Base-by-base conservation (phyloP, 2,797 vertebrate genomes). In the Poecilia picta region DNA sequence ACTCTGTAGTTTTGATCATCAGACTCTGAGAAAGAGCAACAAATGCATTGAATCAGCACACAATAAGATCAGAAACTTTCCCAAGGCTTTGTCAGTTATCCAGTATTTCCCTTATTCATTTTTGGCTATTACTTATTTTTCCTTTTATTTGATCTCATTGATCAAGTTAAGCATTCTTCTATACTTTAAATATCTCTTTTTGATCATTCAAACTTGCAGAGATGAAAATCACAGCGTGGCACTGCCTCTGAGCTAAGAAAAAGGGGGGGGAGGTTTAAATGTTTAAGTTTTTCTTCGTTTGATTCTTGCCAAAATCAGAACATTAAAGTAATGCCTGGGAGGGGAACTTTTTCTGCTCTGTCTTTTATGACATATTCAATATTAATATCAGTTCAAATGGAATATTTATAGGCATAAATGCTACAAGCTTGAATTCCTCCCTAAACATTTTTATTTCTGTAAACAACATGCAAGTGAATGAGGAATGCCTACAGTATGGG, bases 1-100 rank as follows among this genome's bases (percentile, higher is more conserved):
- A 99, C 97, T 80, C 98, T 95, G 95, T 98, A 98, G 92, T 98
- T 98, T 85, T 98, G 98, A 91, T 99, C 97, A 88, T 99, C 98
- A 0, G 97, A 99, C 89, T 99, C 98, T 99, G 93, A 86, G 74
- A 87, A 75, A 85, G 89, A 88, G 43, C 31, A 76, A 85, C 5
- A 0, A 28, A 74, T 62, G 8, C 25, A 5, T 25, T 6, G 31
- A 74, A 5, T 74, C 5, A 39, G 33, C 25, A 25, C 10, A 68
- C 11, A 49, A 43, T 53, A 33, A 49, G 46, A 36, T 47, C 16
- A 75, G n/a, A 20, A 41, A 71, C 41, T 23, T 68, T 25, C 12
- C 20, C 23, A 41, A 70, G n/a, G 2, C 11, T 70, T 39, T 43
- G 43, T 28, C 8, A 39, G 18, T 36, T 20, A 68, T 39, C 10